Evolutionary conservation across 2,113 vertebrate genomes (phyloP).

Genomic region (Terrapene triunguis): DNA sequence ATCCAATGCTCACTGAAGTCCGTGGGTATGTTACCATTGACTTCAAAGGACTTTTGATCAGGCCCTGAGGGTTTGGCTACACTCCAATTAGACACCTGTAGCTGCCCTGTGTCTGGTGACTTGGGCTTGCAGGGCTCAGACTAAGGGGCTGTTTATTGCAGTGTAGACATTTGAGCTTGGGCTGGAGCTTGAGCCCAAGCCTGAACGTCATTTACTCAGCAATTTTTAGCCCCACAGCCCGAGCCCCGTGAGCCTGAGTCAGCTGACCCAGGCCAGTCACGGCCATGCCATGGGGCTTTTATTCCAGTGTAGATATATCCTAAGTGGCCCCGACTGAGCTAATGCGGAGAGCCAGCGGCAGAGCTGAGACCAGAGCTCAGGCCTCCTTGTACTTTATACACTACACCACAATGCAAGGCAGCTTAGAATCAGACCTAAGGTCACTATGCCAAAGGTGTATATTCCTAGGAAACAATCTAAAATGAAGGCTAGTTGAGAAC

Average conservation of each 20-base stretch:
- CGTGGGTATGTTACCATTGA: not conserved
- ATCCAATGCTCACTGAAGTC: not conserved
- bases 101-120: not conserved
- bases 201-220: not conserved
- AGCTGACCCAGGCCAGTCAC: too few species aligned
- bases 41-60: not conserved
- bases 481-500: slow-evolving; percentile 16
- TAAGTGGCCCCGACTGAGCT: fast-evolving
- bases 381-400: not conserved
- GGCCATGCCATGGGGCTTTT: not conserved
- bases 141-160: not conserved
- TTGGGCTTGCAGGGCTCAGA: not conserved
- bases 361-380: not conserved
- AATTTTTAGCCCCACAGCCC: not conserved
- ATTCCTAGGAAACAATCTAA: slow-evolving; percentile 1
- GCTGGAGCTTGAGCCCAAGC: not conserved
- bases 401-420: not conserved
- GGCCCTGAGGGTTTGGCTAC: not conserved
- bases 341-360: not conserved
- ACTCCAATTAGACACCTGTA: not conserved
- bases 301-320: not conserved
- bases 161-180: not conserved
- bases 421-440: not conserved
- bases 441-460: not conserved
- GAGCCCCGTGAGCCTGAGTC: too few species aligned